These are phyloP conservation scores for Brachystomella parvula DNA, from an alignment of 1,140 invertebrate species.

Conservation along the genomic window DNA sequence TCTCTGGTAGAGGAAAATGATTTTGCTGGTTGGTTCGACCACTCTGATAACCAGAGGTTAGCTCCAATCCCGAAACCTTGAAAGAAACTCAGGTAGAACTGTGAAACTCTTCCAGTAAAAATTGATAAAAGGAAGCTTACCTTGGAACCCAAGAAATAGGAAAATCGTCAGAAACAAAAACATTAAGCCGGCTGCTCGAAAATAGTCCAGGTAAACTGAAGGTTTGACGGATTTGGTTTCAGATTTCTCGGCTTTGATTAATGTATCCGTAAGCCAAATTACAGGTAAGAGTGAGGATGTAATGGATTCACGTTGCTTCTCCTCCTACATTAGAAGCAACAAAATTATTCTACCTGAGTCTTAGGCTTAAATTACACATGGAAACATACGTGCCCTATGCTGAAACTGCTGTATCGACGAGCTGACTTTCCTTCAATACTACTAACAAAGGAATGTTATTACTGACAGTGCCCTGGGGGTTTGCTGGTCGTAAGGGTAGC, in stretches of 20 bases:
- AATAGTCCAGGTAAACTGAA: conserved; percentile 79
- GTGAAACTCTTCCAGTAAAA: neutral
- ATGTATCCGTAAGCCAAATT: conserved; percentile 20
- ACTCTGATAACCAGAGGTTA: conserved; percentile 84
- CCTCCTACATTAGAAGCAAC: too few relatives aligned
- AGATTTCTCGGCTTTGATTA: conserved; percentile 79
- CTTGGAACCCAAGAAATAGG: conserved; percentile 49
- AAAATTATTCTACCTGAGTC: too few relatives aligned
- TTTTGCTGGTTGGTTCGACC: conserved; percentile 65
- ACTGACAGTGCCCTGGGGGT: too few relatives aligned
- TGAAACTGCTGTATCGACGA: too few relatives aligned
- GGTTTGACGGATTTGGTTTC: conserved; percentile 87
- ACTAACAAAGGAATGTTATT: too few relatives aligned
- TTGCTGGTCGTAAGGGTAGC: too few relatives aligned
- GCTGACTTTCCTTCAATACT: too few relatives aligned
- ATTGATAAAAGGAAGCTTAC: conserved; percentile 7
- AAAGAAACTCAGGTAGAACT: conserved; percentile 44
- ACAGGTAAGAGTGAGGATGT: too few relatives aligned
- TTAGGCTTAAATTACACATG: too few relatives aligned
- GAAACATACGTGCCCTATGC: too few relatives aligned
- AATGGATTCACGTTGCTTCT: conserved; percentile 39
- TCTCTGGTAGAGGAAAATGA: conserved; percentile 52
- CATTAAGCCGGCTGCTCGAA: conserved; percentile 70
- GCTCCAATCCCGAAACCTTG: conserved; percentile 78
- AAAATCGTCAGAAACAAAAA: conserved; percentile 64